Conservation (phyloP, 2,797 vertebrate genomes). For the Ptychadena robeensis region DNA sequence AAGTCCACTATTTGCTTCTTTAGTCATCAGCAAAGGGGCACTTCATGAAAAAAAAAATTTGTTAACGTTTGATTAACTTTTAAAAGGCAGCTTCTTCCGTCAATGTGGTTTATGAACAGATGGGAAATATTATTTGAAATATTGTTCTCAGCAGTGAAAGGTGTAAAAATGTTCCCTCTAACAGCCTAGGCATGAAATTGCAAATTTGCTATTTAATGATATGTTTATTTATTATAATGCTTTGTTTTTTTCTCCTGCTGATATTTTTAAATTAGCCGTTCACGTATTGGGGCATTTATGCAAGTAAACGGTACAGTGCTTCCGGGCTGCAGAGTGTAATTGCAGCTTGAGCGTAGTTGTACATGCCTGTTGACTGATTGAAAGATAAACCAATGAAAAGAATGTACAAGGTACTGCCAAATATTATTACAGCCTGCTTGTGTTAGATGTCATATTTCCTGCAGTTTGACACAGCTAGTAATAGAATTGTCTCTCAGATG, state of each 20-base stretch:
- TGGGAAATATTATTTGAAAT: no score
- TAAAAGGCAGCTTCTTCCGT: no score
- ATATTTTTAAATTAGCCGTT: neutral
- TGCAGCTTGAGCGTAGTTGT: conserved; percentile 14
- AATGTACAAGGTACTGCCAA: conserved; percentile 54
- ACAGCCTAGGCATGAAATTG: no score
- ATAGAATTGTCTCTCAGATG: conserved; percentile 62
- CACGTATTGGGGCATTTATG: neutral
- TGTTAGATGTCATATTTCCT: conserved; percentile 61
- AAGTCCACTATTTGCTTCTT: no score
- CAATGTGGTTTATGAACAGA: no score
- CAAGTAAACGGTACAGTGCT: neutral
- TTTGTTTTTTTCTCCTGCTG: neutral
- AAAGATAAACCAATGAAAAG: conserved; percentile 60
- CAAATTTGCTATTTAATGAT: no score
- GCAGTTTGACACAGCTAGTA: conserved; percentile 60
- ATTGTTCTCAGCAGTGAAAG: no score
- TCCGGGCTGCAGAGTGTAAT: conserved; percentile 2
- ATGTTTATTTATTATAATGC: neutral
- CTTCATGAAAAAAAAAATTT: no score
- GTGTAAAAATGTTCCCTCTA: no score
- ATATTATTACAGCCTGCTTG: conserved; percentile 59
- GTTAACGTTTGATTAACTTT: no score
- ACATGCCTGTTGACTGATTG: conserved; percentile 37
- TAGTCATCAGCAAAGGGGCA: no score